Percentiles rank a stretch among this genome's conserved stretches.
Evolutionary conservation across 1,140 invertebrate species (phyloP).

Genomic region (Gyrodactylus salaris): DNA sequence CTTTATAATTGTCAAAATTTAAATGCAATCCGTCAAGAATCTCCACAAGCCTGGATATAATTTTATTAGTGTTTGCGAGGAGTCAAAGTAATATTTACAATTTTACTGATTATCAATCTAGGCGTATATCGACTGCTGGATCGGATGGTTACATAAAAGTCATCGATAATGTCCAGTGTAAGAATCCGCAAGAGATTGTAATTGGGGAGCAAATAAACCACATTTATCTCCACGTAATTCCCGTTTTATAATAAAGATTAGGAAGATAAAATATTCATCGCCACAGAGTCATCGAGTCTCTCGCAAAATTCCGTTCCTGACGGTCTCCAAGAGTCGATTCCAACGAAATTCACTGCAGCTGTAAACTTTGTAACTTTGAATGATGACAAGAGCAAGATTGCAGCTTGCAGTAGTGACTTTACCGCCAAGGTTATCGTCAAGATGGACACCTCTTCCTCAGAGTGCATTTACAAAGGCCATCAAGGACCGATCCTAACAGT

Average conservation of each 20-base stretch:
- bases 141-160: neutral
- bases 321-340: neutral
- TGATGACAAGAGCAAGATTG: neutral
- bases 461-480: neutral
- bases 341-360: neutral
- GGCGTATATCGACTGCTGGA: neutral
- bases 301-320: neutral
- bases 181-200: neutral
- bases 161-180: neutral
- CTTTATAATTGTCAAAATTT: too few relatives aligned
- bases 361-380: neutral
- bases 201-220: neutral
- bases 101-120: too few relatives aligned
- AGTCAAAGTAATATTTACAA: neutral
- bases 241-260: too few relatives aligned
- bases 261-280: neutral
- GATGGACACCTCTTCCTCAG: neutral
- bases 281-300: neutral
- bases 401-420: neutral
- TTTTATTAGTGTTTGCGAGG: neutral
- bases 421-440: neutral
- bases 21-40: neutral
- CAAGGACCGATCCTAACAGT: neutral
- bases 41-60: neutral
- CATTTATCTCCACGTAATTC: neutral